phyloP scores from a whole-genome alignment of 2,888 invertebrate genomes.

The Stegophylla sp. region DNA sequence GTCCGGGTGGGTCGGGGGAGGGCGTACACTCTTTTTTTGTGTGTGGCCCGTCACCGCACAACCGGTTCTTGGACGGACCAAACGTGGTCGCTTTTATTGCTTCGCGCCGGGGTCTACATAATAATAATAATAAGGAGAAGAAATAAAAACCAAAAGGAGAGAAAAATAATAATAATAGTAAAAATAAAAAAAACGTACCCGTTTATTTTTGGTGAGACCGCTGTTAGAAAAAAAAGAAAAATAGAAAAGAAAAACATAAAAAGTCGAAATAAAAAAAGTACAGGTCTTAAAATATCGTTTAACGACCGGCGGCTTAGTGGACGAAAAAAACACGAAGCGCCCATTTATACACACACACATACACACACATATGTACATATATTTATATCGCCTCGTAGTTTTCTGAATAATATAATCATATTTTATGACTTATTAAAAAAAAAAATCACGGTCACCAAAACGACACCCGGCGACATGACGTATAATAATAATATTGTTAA shows the following conservation, averaged over 20 bases:
- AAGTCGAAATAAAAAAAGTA: conserved; percentile 39
- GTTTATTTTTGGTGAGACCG: conserved; percentile 49
- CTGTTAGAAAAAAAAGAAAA: conserved; percentile 42
- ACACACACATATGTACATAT: too few species aligned
- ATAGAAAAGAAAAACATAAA: background rate
- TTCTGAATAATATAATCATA: conserved; percentile 53
- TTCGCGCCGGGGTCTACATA: conserved; percentile 20
- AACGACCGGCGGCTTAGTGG: conserved; percentile 39
- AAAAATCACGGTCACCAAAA: conserved; percentile 50
- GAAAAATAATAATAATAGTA: conserved; percentile 5
- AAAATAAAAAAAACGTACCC: conserved; percentile 23
- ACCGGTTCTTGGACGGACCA: conserved; percentile 31
- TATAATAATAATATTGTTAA: conserved; percentile 50
- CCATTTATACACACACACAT: conserved; percentile 45
- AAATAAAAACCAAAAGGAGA: conserved; percentile 14
- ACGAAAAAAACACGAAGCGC: conserved; percentile 28
- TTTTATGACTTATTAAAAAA: conserved; percentile 58
- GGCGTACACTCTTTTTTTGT: conserved; percentile 9
- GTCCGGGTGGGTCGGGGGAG: conserved; percentile 13
- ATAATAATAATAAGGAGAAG: background rate
- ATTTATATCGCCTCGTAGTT: conserved; percentile 12
- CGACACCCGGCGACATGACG: conserved; percentile 48
- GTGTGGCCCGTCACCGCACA: conserved; percentile 13
- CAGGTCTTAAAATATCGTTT: conserved; percentile 50
- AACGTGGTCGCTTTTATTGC: conserved; percentile 33